Evolutionary conservation across 2,888 invertebrate species (phyloP), one percentile per base, ranked within the genome.

Genomic region (Graphium colonna): DNA sequence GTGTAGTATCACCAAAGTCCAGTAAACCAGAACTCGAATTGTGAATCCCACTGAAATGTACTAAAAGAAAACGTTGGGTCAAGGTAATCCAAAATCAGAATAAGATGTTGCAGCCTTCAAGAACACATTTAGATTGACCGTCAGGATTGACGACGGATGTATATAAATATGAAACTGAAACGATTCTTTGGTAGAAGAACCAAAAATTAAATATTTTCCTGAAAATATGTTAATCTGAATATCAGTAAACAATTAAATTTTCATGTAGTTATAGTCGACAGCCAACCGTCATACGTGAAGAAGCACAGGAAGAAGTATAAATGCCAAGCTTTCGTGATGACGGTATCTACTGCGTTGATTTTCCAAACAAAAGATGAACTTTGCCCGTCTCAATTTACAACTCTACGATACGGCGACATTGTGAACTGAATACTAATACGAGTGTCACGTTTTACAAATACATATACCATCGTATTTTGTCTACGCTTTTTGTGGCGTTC

Each of bases 51-150:
- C 3, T 3, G 41, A 36, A 26, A 39, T 12, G 41, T 16, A 46
- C 52, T 46, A 46, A 46, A 52, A n/a, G 40, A 40, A 17, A 40
- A 33, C 12, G 40, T 48, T 28, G 38, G 52, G 47, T 47, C 52
- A 52, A 26, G 46, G 47, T 10, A 13, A 42, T 47, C 17, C 31
- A 31, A 46, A 41, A 52, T 42, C 42, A 21, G 38, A 28, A 38
- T 33, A 33, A n/a, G 1, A 9, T 21, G 15, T 16, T 26, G 21
- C 13, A 38, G 26, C 47, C 52, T 52, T 52, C 41, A 7, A 26
- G 16, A 36, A 51, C 41, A 51, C 43, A 43, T 51, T 43, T 51
- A 51, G 16, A 36, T 36, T 36, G 36, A 36, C 36, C 36, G 36
- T 36, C 36, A 36, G 12, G 36, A 13, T 36, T 21, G 21, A 5